Percentiles rank a stretch among this genome's conserved stretches.
Evolutionary conservation across 1,140 invertebrate genomes (phyloP).

Genomic region (Euschistus heros): DNA sequence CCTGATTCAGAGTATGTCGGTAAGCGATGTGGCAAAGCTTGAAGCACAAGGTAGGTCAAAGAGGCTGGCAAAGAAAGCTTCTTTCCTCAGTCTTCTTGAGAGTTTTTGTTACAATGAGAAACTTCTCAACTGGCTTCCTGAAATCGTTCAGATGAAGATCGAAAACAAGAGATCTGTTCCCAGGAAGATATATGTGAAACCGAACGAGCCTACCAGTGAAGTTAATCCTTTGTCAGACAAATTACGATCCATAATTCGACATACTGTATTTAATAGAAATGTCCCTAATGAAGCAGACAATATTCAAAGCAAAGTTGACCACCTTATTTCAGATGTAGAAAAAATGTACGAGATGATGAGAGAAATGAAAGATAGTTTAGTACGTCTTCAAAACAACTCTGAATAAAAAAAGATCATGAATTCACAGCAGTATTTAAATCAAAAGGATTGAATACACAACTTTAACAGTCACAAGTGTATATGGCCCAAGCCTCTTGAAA

Average conservation of each 20-base stretch:
- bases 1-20: constrained; percentile 38
- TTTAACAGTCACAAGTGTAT: too few relatives aligned
- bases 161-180: not conserved
- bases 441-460: too few relatives aligned
- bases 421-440: too few relatives aligned
- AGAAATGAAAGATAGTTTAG: too few relatives aligned
- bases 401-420: too few relatives aligned
- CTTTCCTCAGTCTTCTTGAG: not conserved
- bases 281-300: not conserved
- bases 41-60: constrained; percentile 24
- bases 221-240: not conserved
- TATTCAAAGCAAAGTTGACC: not conserved
- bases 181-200: not conserved
- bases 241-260: not conserved
- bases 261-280: not conserved
- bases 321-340: not conserved
- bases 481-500: too few relatives aligned
- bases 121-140: not conserved
- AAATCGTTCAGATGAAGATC: not conserved
- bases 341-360: not conserved
- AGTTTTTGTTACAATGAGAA: not conserved
- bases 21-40: constrained; percentile 34
- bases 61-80: not conserved
- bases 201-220: not conserved
- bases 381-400: too few relatives aligned